phyloP scores from a whole-genome alignment of 2,888 invertebrate genomes.

The Leucania comma region DNA sequence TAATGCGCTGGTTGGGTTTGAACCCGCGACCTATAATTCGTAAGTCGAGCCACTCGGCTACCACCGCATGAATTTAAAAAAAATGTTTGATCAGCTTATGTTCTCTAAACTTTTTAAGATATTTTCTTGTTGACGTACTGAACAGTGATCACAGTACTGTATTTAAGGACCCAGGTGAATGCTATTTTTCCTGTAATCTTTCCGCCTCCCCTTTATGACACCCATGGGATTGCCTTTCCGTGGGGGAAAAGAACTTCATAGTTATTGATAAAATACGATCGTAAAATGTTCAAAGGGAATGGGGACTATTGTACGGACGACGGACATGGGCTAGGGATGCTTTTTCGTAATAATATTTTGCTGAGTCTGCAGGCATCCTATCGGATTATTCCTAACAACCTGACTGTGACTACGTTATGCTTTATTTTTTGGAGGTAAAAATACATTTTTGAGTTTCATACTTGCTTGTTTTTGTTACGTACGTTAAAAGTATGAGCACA shows the following conservation, averaged over 20 bases:
- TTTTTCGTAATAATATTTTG: slow-evolving; percentile 45
- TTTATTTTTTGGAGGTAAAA: slow-evolving; percentile 22
- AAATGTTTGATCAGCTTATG: not conserved
- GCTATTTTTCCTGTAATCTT: slow-evolving; percentile 16
- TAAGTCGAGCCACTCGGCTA: no score
- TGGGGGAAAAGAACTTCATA: slow-evolving; percentile 23
- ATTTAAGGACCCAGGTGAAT: slow-evolving; percentile 22
- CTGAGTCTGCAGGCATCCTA: slow-evolving; percentile 3
- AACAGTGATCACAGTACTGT: slow-evolving; percentile 13
- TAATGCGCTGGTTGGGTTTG: no score
- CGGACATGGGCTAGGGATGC: slow-evolving; percentile 9
- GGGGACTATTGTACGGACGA: not conserved
- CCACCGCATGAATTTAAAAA: not conserved
- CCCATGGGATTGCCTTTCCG: slow-evolving; percentile 30
- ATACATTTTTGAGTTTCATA: not conserved
- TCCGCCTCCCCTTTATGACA: slow-evolving; percentile 1
- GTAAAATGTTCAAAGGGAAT: slow-evolving; percentile 27
- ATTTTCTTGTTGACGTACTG: not conserved
- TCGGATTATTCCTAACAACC: slow-evolving; percentile 34
- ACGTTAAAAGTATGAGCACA: no score
- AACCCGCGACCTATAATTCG: no score
- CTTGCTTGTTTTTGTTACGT: no score
- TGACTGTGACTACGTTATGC: not conserved
- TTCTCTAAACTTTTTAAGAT: not conserved
- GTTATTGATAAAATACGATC: slow-evolving; percentile 61